Evolutionary conservation across 1,140 invertebrate genomes (phyloP).

Genomic region (Drosophila equinoxialis): DNA sequence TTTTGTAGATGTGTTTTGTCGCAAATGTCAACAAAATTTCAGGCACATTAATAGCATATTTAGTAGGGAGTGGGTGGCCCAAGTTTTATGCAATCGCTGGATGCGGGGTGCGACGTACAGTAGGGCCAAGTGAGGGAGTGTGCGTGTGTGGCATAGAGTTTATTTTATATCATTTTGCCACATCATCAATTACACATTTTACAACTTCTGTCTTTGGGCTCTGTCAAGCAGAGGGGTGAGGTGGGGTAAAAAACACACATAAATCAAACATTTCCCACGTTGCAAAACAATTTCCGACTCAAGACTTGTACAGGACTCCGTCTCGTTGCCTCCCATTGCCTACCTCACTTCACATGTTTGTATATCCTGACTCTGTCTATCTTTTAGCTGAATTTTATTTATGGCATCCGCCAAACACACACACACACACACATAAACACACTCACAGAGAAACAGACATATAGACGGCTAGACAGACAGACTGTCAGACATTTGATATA

Average conservation of each 20-base stretch:
- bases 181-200: constrained; percentile 81
- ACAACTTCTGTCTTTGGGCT: constrained; percentile 58
- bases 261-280: constrained; percentile 81
- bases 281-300: constrained; percentile 79
- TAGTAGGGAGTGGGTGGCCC: constrained; percentile 23
- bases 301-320: constrained; percentile 42
- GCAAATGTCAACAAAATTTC: constrained; percentile 76
- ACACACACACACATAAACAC: constrained; percentile 43
- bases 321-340: background rate
- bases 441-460: background rate
- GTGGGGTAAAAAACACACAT: constrained; percentile 56
- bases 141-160: constrained; percentile 1
- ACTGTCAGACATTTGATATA: constrained; percentile 68
- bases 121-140: background rate
- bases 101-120: background rate
- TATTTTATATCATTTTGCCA: constrained; percentile 71
- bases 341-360: constrained; percentile 13
- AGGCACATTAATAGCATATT: constrained; percentile 57
- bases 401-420: constrained; percentile 69
- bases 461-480: constrained; percentile 26
- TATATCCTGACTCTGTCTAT: constrained; percentile 53
- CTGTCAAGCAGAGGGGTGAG: background rate
- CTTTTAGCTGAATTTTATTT: constrained; percentile 77
- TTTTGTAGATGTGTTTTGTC: constrained; percentile 77
- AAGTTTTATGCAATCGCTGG: background rate